Conservation (phyloP, 2,113 vertebrate genomes). For the Myocastor coypus region DNA sequence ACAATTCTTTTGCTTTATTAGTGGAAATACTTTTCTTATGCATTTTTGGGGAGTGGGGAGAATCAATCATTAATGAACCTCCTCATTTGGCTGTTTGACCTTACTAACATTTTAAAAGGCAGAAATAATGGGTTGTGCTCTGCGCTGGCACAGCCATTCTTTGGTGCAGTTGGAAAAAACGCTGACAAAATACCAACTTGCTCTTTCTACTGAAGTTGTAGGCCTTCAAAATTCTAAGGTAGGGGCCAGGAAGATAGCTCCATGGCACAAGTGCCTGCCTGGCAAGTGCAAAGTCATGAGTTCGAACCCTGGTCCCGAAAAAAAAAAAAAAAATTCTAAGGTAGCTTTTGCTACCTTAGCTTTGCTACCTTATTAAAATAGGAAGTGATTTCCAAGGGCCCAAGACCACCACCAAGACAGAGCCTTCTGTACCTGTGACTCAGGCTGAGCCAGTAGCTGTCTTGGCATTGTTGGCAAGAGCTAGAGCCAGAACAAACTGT, state of each 20-base stretch:
- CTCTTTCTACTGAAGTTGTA: slow-evolving; percentile 95
- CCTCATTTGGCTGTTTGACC: not conserved
- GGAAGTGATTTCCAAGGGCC: not conserved
- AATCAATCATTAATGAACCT: not conserved
- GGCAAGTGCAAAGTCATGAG: too few species aligned
- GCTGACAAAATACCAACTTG: slow-evolving; percentile 90
- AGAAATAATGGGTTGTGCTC: not conserved
- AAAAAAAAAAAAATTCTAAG: too few species aligned
- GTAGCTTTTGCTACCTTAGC: too few species aligned
- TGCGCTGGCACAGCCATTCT: not conserved
- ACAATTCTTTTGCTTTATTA: not conserved
- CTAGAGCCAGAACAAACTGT: not conserved
- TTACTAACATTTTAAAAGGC: not conserved
- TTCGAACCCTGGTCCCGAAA: too few species aligned
- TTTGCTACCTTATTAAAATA: too few species aligned
- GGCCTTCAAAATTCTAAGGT: not conserved
- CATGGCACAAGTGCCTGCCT: too few species aligned
- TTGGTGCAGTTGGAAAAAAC: not conserved
- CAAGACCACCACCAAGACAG: not conserved
- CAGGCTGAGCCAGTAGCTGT: not conserved
- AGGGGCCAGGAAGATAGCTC: too few species aligned
- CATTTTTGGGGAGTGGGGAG: not conserved
- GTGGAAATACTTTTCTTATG: not conserved
- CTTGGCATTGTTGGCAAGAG: not conserved
- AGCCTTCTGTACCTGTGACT: not conserved